These are phyloP conservation scores for Colossoma macropomum DNA, from an alignment of 2,113 vertebrate species.

Conservation along the genomic window DNA sequence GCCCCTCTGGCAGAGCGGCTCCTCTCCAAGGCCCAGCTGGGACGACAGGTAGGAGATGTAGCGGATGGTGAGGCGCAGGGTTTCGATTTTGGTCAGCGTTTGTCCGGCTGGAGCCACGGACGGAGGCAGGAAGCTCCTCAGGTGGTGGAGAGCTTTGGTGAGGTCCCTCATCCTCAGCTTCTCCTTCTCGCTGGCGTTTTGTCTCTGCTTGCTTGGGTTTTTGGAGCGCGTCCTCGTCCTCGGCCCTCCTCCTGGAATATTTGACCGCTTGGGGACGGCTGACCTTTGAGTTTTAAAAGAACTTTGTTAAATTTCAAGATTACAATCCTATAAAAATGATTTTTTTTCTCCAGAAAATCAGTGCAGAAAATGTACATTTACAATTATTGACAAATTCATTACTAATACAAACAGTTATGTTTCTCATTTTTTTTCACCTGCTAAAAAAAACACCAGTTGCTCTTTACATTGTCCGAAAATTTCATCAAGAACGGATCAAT, in stretches of 20 bases:
- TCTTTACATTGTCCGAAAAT: too few relatives aligned
- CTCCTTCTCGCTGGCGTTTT: conserved; percentile 71
- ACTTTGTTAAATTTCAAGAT: not conserved
- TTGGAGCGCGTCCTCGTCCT: conserved; percentile 51
- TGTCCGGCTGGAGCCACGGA: conserved; percentile 65
- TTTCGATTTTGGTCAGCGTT: conserved; percentile 72
- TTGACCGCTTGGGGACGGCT: not conserved
- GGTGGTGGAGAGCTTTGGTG: conserved; percentile 69
- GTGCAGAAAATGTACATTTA: too few relatives aligned
- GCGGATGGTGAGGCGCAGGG: conserved; percentile 67
- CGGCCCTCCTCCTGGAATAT: not conserved
- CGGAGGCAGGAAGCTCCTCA: conserved; percentile 67
- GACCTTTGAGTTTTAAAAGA: not conserved
- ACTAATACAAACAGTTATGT: too few relatives aligned
- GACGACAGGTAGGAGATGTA: conserved; percentile 71
- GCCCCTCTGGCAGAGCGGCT: conserved; percentile 22
- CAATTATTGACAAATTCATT: too few relatives aligned
- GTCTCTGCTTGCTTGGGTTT: conserved; percentile 64
- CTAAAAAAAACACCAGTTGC: too few relatives aligned
- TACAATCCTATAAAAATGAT: too few relatives aligned
- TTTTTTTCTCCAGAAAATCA: too few relatives aligned
- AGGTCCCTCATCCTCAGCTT: conserved; percentile 73
- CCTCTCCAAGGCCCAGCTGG: conserved; percentile 61
- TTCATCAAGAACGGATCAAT: too few relatives aligned
- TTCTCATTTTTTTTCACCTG: too few relatives aligned